Base-by-base conservation (phyloP, 2,797 vertebrate genomes). In the Todus mexicanus region DNA sequence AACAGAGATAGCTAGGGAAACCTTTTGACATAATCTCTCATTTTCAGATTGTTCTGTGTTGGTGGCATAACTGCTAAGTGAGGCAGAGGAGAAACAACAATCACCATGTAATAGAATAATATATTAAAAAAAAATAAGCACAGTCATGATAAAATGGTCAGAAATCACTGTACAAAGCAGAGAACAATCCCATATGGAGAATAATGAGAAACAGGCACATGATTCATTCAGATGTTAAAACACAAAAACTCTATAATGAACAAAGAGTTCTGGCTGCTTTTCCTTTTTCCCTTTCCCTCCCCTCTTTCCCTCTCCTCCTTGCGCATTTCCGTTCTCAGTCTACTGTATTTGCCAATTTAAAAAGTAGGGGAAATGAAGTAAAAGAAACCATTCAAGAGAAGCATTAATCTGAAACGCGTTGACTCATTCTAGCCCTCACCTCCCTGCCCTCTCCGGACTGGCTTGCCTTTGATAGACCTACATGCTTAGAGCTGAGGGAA, bases 151-250 rank as follows among this genome's bases (percentile, higher is more conserved):
- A 83, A 84, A 95, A 95, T 66, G 91, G 68, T 77, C 88, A 94
- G 92, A 96, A 97, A 94, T 84, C 87, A 87, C 84, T 77, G 94
- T 95, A 96, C 91, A 95, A 96, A 97, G 92, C 65, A 27, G 53
- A 75, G 91, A 80, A 76, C 57, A 48, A 76, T 88, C 89, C 54
- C 94, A 94, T 92, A 91, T 93, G 93, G 87, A 84, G 43, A 73
- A 60, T 97, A 96, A 97, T 96, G 91, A 87, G 87, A 96, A 96
- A 42, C 97, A 97, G 96, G 91, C 74, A 78, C 87, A 71, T 74
- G 87, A 87, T 95, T 97, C 93, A 81, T 95, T 96, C 95, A 95
- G 86, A 95, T 93, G 79, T 87, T 95, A 92, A 90, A 85, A 92
- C 75, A 86, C 71, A 85, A 87, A 89, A 27, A 31, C 45, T 40